Conservation (phyloP, 1,140 invertebrate genomes). For the Euglossa dilemma region DNA sequence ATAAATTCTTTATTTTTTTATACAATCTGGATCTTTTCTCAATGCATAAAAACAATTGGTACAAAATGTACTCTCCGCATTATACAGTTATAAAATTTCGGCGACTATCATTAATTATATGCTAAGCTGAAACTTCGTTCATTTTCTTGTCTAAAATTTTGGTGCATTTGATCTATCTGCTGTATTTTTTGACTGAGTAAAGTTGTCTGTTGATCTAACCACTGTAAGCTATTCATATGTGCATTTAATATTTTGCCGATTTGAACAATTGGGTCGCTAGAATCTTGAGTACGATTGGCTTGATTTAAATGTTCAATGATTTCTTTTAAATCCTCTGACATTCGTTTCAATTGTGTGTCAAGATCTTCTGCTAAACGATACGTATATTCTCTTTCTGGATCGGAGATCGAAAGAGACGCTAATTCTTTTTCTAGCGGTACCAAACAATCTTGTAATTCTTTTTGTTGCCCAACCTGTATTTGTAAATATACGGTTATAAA, state of each 20-base stretch:
- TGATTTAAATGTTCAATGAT: slow-evolving; percentile 97
- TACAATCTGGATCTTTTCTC: neutral
- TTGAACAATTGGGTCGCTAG: slow-evolving; percentile 94
- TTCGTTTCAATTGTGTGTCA: slow-evolving; percentile 95
- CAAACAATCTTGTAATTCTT: slow-evolving; percentile 94
- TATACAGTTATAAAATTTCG: neutral
- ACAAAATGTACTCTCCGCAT: neutral
- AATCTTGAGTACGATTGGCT: slow-evolving; percentile 91
- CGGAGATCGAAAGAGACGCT: slow-evolving; percentile 87
- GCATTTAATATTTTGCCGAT: slow-evolving; percentile 97
- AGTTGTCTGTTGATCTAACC: slow-evolving; percentile 91
- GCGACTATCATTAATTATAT: slow-evolving; percentile 73
- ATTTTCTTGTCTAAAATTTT: slow-evolving; percentile 89
- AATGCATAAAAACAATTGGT: slow-evolving; percentile 2
- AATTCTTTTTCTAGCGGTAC: slow-evolving; percentile 92
- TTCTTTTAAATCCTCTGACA: slow-evolving; percentile 97
- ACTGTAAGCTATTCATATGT: slow-evolving; percentile 97
- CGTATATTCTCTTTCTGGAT: slow-evolving; percentile 93
- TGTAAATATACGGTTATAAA: slow-evolving; percentile 6
- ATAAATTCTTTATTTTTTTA: slow-evolving; percentile 41
- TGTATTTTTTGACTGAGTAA: slow-evolving; percentile 91
- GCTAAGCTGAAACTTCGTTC: slow-evolving; percentile 86
- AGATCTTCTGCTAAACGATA: slow-evolving; percentile 94
- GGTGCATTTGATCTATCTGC: slow-evolving; percentile 91
- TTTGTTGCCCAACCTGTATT: slow-evolving; percentile 89